Percentiles rank a stretch among this genome's conserved stretches.
These are phyloP conservation scores for Oreohelix idahoensis DNA, from an alignment of 1,140 invertebrate genomes.

Conservation along the genomic window DNA sequence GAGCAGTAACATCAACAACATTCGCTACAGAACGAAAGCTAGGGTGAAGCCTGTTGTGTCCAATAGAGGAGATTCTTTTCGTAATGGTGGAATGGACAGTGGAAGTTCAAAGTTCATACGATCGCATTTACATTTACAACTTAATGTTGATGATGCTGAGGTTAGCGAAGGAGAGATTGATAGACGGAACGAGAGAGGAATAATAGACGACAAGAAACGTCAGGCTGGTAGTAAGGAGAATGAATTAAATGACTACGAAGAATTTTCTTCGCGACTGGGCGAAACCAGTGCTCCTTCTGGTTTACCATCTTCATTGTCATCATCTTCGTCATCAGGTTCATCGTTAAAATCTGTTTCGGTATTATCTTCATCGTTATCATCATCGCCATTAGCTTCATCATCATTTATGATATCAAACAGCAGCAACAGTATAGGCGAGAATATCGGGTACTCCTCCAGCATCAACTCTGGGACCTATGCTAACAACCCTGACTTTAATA, in stretches of 20 bases:
- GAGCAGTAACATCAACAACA: not conserved
- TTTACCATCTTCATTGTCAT: slow-evolving; percentile 10
- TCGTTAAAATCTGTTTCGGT: not conserved
- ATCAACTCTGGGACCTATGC: not conserved
- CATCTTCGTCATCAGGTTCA: not conserved
- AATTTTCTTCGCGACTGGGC: not conserved
- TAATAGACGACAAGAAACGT: not conserved
- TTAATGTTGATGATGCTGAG: not conserved
- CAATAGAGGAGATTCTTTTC: not conserved
- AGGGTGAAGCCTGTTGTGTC: not conserved
- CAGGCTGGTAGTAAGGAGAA: not conserved
- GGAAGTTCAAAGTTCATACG: not conserved
- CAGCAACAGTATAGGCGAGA: not conserved
- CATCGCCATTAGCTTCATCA: slow-evolving; percentile 30
- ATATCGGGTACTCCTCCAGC: not conserved
- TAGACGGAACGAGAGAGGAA: not conserved
- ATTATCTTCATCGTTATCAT: slow-evolving; percentile 12
- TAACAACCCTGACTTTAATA: not conserved
- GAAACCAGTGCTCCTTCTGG: not conserved
- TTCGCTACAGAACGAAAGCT: not conserved
- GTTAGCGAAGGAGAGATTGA: not conserved
- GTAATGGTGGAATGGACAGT: not conserved
- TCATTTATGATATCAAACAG: not conserved
- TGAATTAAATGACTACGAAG: not conserved
- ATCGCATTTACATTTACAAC: not conserved